Evolutionary conservation across 2,888 invertebrate genomes (phyloP).

Genomic region (Athripsodes cinereus): DNA sequence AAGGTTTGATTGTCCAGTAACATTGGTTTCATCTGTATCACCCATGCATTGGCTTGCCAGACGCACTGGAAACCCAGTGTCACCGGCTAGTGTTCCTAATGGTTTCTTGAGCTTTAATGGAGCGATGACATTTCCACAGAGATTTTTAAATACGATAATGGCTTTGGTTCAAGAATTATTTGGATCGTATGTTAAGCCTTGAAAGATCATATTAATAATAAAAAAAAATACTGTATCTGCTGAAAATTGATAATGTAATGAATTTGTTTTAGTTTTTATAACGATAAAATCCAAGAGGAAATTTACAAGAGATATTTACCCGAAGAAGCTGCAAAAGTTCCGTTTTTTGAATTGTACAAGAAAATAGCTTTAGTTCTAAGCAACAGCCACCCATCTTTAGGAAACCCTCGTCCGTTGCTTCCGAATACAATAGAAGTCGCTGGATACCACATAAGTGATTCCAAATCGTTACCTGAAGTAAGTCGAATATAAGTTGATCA

Average conservation of each 20-base stretch:
- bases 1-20: constrained; percentile 23
- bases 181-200: background rate
- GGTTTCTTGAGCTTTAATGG: constrained; percentile 11
- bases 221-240: too few species aligned
- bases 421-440: constrained; percentile 26
- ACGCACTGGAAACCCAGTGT: constrained; percentile 17
- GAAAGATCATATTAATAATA: too few species aligned
- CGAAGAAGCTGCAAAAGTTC: constrained; percentile 20
- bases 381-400: constrained; percentile 27
- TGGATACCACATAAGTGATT: constrained; percentile 27
- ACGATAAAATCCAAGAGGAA: background rate
- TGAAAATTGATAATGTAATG: too few species aligned
- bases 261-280: background rate
- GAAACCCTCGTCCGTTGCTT: constrained; percentile 22
- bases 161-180: constrained; percentile 12
- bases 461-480: constrained; percentile 17
- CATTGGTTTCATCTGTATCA: constrained; percentile 17
- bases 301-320: constrained; percentile 21
- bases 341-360: constrained; percentile 16
- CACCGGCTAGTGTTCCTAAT: constrained; percentile 19
- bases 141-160: constrained; percentile 15
- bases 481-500: background rate
- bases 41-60: constrained; percentile 21
- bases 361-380: constrained; percentile 23
- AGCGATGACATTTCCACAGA: constrained; percentile 19